phyloP scores from a whole-genome alignment of 2,797 vertebrate species.

The Anabacerthia variegaticeps region DNA sequence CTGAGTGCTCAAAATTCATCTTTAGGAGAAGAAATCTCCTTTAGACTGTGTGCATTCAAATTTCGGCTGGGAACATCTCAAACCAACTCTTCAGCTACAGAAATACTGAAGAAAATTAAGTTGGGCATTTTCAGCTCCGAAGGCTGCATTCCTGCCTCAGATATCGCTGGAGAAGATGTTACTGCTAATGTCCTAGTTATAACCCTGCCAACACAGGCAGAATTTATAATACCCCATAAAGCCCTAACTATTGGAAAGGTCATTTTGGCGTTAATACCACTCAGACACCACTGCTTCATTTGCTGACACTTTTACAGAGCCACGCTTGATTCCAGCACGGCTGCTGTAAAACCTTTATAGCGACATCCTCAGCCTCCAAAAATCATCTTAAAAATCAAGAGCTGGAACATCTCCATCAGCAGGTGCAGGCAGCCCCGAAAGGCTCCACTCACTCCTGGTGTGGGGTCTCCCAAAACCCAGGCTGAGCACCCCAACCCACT shows the following conservation, averaged over 20 bases:
- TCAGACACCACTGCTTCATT: neutral
- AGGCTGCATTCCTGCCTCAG: accelerated
- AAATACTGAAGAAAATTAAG: neutral
- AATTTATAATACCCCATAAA: slow-evolving; percentile 55
- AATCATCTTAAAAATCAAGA: neutral
- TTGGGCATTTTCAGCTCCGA: neutral
- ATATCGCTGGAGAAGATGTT: neutral
- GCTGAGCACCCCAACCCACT: neutral
- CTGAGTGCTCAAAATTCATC: neutral
- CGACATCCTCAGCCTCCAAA: neutral
- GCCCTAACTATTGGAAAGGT: slow-evolving; percentile 30
- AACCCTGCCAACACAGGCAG: neutral
- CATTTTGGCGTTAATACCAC: neutral
- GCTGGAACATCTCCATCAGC: neutral
- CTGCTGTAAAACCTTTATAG: slow-evolving; percentile 40
- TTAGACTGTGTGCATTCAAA: accelerated
- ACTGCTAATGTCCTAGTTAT: neutral
- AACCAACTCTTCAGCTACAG: neutral
- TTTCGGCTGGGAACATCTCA: neutral
- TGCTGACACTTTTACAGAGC: slow-evolving; percentile 52
- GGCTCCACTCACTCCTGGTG: accelerated
- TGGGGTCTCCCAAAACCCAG: accelerated
- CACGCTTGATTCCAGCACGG: neutral
- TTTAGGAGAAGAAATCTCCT: neutral
- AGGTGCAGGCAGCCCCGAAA: accelerated